Evolutionary conservation across 2,888 invertebrate species (phyloP).

Genomic region (Gibbula magus): DNA sequence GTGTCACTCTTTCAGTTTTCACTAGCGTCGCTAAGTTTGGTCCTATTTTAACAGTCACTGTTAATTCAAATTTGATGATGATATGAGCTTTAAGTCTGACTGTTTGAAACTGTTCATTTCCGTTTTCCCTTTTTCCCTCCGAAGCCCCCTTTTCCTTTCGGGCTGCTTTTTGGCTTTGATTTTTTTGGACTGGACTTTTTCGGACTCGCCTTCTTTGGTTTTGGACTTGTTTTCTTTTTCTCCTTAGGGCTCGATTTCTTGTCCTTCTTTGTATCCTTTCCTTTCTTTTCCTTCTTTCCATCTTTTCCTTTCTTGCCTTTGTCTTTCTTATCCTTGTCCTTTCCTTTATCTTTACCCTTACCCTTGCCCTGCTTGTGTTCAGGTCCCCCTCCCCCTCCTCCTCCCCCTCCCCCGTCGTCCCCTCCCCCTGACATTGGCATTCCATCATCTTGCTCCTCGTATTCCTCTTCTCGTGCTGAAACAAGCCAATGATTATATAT

Average conservation of each 20-base stretch:
- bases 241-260: slow-evolving; percentile 13
- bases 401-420: neutral
- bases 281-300: slow-evolving; percentile 22
- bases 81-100: slow-evolving; percentile 22
- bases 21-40: too few relatives aligned
- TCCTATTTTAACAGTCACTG: too few relatives aligned
- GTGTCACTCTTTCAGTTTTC: too few relatives aligned
- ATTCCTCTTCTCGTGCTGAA: neutral
- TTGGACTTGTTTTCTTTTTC: slow-evolving; percentile 25
- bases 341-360: slow-evolving; percentile 22
- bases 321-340: slow-evolving; percentile 24
- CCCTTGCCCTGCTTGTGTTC: slow-evolving; percentile 22
- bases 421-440: neutral
- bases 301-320: slow-evolving; percentile 32
- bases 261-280: slow-evolving; percentile 29
- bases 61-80: too few relatives aligned
- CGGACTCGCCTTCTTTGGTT: slow-evolving; percentile 17
- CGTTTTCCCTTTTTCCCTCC: slow-evolving; percentile 28
- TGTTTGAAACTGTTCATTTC: slow-evolving; percentile 24
- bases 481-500: neutral
- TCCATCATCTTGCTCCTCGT: neutral
- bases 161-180: neutral
- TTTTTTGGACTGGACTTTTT: neutral
- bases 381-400: neutral
- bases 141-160: slow-evolving; percentile 26